Percentiles rank a stretch among this genome's conserved stretches.
Conservation (phyloP, 1,140 invertebrate genomes). For the Diuraphis noxia region DNA sequence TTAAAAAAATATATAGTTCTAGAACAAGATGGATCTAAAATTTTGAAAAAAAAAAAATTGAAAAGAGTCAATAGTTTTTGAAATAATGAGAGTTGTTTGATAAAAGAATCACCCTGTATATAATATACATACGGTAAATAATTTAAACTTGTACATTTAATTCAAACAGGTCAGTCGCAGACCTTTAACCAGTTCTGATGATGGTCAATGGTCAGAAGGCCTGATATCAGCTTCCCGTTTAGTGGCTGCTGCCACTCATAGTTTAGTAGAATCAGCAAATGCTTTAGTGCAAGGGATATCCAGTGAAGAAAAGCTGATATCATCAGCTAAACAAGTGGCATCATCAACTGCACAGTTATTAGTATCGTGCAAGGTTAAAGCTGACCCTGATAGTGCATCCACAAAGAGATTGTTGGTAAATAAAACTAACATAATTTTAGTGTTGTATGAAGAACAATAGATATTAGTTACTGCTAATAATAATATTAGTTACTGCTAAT, state of each 20-base stretch:
- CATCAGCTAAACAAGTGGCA: slow-evolving; percentile 95
- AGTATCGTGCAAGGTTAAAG: slow-evolving; percentile 97
- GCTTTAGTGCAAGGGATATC: slow-evolving; percentile 92
- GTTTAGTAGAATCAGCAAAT: slow-evolving; percentile 95
- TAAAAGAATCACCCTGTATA: no score
- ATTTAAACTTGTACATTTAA: background rate
- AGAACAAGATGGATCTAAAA: no score
- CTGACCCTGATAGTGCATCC: slow-evolving; percentile 90
- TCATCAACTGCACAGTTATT: slow-evolving; percentile 95
- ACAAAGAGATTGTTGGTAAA: slow-evolving; percentile 83
- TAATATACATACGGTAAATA: background rate
- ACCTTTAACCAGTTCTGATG: slow-evolving; percentile 82
- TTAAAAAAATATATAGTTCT: no score
- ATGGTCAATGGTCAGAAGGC: slow-evolving; percentile 98
- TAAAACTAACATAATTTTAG: background rate
- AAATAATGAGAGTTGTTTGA: no score
- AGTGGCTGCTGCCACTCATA: slow-evolving; percentile 96
- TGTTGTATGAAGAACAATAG: background rate
- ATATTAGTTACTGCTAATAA: no score
- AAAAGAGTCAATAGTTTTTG: no score
- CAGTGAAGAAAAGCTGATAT: slow-evolving; percentile 94
- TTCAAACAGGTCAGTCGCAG: slow-evolving; percentile 71
- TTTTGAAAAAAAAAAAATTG: no score
- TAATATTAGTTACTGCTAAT: no score
- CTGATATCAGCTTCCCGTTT: slow-evolving; percentile 92